These are phyloP conservation scores for Agrotis puta DNA, from an alignment of 2,888 invertebrate species.

Conservation along the genomic window DNA sequence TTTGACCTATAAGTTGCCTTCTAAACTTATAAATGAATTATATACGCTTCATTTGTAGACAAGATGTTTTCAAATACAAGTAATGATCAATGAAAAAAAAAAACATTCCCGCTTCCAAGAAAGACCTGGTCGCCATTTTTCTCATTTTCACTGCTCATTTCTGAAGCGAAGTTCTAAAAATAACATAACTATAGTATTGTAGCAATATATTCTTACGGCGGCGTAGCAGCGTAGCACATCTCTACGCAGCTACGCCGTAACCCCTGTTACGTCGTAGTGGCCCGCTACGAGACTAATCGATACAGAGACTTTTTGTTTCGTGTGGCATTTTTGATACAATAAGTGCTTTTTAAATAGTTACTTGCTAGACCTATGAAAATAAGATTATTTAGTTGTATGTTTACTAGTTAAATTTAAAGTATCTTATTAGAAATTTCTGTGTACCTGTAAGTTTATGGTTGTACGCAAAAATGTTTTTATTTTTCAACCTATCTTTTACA, in stretches of 20 bases:
- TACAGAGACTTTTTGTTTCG: constrained; percentile 17
- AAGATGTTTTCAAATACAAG: too few species aligned
- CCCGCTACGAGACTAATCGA: constrained; percentile 46
- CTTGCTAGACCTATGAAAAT: neutral
- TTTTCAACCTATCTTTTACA: too few species aligned
- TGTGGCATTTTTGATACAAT: neutral
- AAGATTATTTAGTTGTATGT: too few species aligned
- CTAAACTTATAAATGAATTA: too few species aligned
- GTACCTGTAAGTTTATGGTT: neutral
- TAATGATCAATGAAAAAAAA: too few species aligned
- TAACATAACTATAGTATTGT: constrained; percentile 5
- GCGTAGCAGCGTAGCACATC: constrained; percentile 25
- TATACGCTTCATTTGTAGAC: too few species aligned
- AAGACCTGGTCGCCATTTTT: neutral
- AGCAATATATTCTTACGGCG: constrained; percentile 12
- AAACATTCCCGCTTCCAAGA: neutral
- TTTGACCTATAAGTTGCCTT: too few species aligned
- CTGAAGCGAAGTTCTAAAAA: neutral
- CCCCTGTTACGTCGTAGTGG: constrained; percentile 35
- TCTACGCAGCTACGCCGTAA: constrained; percentile 56
- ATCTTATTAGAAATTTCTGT: neutral
- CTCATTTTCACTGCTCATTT: neutral
- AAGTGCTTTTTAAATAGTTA: too few species aligned
- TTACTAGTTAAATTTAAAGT: neutral
- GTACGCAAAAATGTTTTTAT: too few species aligned